Evolutionary conservation across 2,113 vertebrate genomes (phyloP).

Genomic region (Poecilia latipinna): DNA sequence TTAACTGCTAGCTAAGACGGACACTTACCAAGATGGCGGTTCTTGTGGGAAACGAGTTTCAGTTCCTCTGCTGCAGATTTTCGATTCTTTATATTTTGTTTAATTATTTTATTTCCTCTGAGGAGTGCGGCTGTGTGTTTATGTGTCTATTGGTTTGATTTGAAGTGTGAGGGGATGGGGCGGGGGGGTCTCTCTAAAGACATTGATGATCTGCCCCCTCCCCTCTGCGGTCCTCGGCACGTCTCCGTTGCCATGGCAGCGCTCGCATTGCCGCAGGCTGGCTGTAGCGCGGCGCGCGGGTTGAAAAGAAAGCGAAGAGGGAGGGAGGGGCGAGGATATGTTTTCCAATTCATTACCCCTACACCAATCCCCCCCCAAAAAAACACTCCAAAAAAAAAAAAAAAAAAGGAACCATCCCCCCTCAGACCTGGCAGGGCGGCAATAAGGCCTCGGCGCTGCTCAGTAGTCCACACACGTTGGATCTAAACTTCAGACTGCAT

Average conservation of each 20-base stretch:
- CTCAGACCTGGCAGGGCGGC: constrained; percentile 43
- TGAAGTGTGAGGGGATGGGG: neutral
- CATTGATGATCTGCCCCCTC: constrained; percentile 57
- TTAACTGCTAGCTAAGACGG: too few relatives aligned
- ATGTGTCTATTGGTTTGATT: neutral
- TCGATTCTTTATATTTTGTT: constrained; percentile 38
- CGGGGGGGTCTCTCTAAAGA: constrained; percentile 20
- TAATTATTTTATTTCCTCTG: neutral
- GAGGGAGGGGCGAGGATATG: constrained; percentile 62
- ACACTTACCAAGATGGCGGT: too few relatives aligned
- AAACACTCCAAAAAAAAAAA: too few relatives aligned
- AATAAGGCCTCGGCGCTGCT: constrained; percentile 66
- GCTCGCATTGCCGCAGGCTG: constrained; percentile 72
- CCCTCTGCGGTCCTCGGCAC: constrained; percentile 59
- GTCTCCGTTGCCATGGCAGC: constrained; percentile 70
- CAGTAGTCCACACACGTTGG: constrained; percentile 83
- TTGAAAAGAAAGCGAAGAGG: constrained; percentile 60
- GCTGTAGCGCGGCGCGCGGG: constrained; percentile 62
- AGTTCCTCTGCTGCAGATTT: constrained; percentile 40
- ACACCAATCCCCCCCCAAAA: constrained; percentile 1
- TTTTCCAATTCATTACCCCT: constrained; percentile 67
- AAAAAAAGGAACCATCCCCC: neutral
- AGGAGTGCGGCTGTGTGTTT: constrained; percentile 11
- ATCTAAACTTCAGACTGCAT: constrained; percentile 82
- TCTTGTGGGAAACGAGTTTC: neutral